These are phyloP conservation scores for Amphiprion percula DNA, from an alignment of 2,113 vertebrate species.

Conservation along the genomic window DNA sequence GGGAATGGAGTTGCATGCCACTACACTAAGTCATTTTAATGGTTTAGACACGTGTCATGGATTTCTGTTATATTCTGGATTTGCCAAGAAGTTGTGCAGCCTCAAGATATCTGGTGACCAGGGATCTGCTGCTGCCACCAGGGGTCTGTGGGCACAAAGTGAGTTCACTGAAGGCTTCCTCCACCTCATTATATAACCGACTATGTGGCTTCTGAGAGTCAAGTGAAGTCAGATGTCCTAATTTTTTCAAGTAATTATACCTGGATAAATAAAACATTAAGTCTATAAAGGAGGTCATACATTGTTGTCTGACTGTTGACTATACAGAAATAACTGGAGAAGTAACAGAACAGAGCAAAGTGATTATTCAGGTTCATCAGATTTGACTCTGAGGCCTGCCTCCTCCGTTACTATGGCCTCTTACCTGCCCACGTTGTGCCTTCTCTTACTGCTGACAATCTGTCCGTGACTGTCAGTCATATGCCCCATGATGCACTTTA, in stretches of 20 bases:
- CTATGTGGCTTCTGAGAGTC: not conserved
- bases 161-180: not conserved
- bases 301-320: not conserved
- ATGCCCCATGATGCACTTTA: not conserved
- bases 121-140: constrained; percentile 8
- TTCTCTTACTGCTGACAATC: not conserved
- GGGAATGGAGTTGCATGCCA: constrained; percentile 31
- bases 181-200: not conserved
- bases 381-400: not conserved
- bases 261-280: not conserved
- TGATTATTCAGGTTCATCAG: not conserved
- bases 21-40: constrained; percentile 47
- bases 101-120: constrained; percentile 34
- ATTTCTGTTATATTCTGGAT: constrained; percentile 41
- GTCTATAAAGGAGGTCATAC: too few species aligned
- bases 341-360: not conserved
- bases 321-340: not conserved
- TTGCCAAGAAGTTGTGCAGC: constrained; percentile 25
- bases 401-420: not conserved
- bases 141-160: not conserved
- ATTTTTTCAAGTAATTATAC: not conserved
- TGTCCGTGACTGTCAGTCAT: not conserved
- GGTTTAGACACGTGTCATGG: constrained; percentile 52
- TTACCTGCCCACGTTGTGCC: not conserved
- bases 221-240: not conserved